Base-by-base conservation (phyloP, 2,797 vertebrate genomes). In the Pseudomugil gertrudae region DNA sequence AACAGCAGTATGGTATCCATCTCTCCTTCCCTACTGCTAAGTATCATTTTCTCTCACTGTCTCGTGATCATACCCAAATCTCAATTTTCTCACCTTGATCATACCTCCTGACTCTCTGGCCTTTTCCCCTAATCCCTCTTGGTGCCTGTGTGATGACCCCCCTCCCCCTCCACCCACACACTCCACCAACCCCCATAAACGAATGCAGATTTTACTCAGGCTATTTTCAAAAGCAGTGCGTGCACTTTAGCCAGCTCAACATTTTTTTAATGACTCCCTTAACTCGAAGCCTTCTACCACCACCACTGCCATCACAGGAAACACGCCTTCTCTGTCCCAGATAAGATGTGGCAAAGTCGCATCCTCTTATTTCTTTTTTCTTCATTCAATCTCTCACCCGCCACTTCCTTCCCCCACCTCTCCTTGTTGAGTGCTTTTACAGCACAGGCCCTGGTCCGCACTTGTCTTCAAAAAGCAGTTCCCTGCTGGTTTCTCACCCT, bases 181-280 rank as follows among this genome's bases (percentile, higher is more conserved):
- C n/a, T n/a, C n/a, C n/a, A n/a, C n/a, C n/a, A n/a, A n/a, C 72
- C 69, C 29, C 43, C 55, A 63, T 84, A 88, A 93, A 90, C 9
- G 40, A 57, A 93, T 94, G 91, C 87, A 90, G 89, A 93, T 93
- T 93, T 92, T 90, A 93, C 92, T 91, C 92, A 86, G 71, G 81
- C 86, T 84, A 87, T 92, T 92, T 92, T 88, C 84, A 84, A 87
- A 89, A 83, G 77, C 81, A 76, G 48, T 75, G 83, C 66, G 10
- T 83, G 72, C 45, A 54, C 83, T 92, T 93, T 80, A 90, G 91
- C 92, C 81, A 91, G 81, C 89, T 87, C 79, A 86, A 91, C 90
- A 89, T 81, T 92, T 92, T 92, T 93, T 92, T 92, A 94, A 94
- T 92, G 88, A 89, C 88, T 92, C 83, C 76, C 67, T 74, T 68